Conservation (phyloP, 2,113 vertebrate genomes). For the Cettia cetti region DNA sequence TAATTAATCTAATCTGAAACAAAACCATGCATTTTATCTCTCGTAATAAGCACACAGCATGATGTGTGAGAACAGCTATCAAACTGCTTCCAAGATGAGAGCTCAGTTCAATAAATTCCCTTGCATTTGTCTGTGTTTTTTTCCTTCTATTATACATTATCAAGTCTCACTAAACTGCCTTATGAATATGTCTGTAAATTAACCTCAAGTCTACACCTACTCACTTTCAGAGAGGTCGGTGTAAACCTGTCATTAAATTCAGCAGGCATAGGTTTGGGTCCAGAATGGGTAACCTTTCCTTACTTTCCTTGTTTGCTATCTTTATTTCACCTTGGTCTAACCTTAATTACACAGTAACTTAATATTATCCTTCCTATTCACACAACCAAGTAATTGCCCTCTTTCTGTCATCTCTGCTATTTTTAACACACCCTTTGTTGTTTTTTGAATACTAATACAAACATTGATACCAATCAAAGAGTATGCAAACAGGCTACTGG, state of each 20-base stretch:
- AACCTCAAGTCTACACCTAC: background rate
- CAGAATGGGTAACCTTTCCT: constrained; percentile 1
- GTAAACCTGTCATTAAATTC: background rate
- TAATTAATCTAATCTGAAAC: constrained; percentile 8
- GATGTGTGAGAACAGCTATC: background rate
- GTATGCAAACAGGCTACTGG: constrained; percentile 54
- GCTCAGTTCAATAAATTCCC: background rate
- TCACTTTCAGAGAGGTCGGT: background rate
- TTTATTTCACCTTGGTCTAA: constrained; percentile 61
- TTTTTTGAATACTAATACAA: constrained; percentile 66
- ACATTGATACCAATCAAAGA: constrained; percentile 59
- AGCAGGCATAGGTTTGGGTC: background rate
- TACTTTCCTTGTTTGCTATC: constrained; percentile 30
- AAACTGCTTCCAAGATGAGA: constrained; percentile 5
- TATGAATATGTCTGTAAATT: constrained; percentile 1
- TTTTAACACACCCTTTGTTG: constrained; percentile 63
- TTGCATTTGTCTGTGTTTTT: background rate
- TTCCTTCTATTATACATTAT: background rate
- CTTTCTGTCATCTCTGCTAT: constrained; percentile 64
- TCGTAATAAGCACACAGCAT: background rate
- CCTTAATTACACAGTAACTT: constrained; percentile 66
- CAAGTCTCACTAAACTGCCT: background rate
- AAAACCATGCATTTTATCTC: background rate
- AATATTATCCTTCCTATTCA: constrained; percentile 57
- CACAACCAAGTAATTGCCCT: constrained; percentile 60